These are phyloP conservation scores for Melospiza melodia DNA, from an alignment of 2,113 vertebrate species.

Conservation along the genomic window DNA sequence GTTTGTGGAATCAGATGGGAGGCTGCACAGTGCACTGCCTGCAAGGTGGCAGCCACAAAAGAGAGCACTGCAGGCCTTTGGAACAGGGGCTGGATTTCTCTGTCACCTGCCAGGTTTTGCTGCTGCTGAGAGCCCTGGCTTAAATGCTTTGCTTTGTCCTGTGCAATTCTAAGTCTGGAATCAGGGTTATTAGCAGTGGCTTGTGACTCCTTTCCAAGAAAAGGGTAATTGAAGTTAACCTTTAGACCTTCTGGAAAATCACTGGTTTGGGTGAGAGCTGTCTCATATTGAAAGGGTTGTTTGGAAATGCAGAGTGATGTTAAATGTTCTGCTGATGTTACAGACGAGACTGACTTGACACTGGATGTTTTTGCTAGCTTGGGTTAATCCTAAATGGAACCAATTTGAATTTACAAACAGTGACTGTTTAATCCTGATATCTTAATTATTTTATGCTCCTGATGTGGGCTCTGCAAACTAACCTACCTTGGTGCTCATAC, in stretches of 20 bases:
- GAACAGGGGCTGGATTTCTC: background rate
- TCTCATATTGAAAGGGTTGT: background rate
- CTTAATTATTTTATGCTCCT: background rate
- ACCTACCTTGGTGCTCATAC: background rate
- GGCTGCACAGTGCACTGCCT: background rate
- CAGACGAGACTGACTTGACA: background rate
- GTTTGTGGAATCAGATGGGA: background rate
- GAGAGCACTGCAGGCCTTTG: background rate
- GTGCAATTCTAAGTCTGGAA: background rate
- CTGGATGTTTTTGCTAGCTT: background rate
- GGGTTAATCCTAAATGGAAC: background rate
- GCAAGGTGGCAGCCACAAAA: background rate
- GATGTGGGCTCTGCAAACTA: background rate
- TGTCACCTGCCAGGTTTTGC: background rate
- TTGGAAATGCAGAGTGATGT: background rate
- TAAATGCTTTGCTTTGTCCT: background rate
- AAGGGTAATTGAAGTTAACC: background rate
- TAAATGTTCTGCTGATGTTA: background rate
- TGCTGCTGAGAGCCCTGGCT: background rate
- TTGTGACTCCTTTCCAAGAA: background rate
- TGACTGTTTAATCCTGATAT: background rate
- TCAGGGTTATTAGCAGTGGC: background rate
- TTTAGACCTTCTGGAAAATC: background rate
- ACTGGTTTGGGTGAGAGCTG: background rate
- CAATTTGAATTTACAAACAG: background rate